A percentile compares a stretch with the other conserved stretches of the same genome.
Evolutionary conservation across 2,888 invertebrate species (phyloP).

Genomic region (Leucania comma): DNA sequence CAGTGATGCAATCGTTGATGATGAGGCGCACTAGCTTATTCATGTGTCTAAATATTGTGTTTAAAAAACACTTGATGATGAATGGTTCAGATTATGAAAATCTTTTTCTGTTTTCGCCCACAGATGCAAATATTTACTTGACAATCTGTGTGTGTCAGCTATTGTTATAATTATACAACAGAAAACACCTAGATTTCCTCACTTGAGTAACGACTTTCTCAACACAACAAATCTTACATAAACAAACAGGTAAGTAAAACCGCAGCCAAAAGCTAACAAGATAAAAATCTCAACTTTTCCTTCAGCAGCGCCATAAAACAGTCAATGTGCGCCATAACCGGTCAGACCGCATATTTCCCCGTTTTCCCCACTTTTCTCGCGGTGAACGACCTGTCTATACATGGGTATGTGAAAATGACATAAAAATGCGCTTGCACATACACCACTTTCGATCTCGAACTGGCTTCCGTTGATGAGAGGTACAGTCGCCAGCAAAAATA

Average conservation of each 20-base stretch:
- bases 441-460: slow-evolving; percentile 76
- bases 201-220: slow-evolving; percentile 46
- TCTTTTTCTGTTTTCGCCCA: too few relatives aligned
- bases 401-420: slow-evolving; percentile 78
- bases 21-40: too few relatives aligned
- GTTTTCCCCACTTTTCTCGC: slow-evolving; percentile 66
- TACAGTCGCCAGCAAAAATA: not conserved
- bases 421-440: slow-evolving; percentile 71
- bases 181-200: slow-evolving; percentile 25
- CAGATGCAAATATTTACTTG: not conserved
- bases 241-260: slow-evolving; percentile 46
- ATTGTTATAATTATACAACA: slow-evolving; percentile 6
- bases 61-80: too few relatives aligned
- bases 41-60: too few relatives aligned
- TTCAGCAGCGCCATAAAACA: slow-evolving; percentile 44
- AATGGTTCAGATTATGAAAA: too few relatives aligned
- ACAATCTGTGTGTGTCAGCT: not conserved
- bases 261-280: slow-evolving; percentile 48
- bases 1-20: too few relatives aligned
- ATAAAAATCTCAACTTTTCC: slow-evolving; percentile 63
- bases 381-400: slow-evolving; percentile 62
- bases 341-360: slow-evolving; percentile 62
- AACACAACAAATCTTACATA: slow-evolving; percentile 40
- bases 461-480: slow-evolving; percentile 70
- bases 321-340: slow-evolving; percentile 54